Evolutionary conservation across 92 coral and sea anemone species (phyloP).

Genomic region (Pocillopora meandrina): DNA sequence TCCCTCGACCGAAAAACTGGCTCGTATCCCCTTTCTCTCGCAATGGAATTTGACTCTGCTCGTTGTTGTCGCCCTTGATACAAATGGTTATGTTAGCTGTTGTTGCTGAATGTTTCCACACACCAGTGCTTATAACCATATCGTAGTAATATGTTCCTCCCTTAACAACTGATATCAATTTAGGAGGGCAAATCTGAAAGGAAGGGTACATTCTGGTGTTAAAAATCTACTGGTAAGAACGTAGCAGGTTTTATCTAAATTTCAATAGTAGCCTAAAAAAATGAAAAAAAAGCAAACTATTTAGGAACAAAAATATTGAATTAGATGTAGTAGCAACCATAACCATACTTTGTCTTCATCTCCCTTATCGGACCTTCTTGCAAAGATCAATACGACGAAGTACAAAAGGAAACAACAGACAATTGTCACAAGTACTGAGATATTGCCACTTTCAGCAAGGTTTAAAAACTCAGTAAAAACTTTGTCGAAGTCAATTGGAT

Average conservation of each 20-base stretch:
- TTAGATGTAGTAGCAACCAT: neutral
- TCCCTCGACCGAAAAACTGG: conserved; percentile 34
- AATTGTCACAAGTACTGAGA: conserved; percentile 57
- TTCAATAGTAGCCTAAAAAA: no score
- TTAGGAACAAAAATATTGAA: neutral
- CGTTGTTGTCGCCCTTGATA: conserved; percentile 26
- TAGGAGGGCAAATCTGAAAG: conserved; percentile 45
- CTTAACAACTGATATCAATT: conserved; percentile 11
- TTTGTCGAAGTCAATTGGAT: conserved; percentile 55
- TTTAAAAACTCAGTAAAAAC: conserved; percentile 35
- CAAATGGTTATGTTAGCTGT: conserved; percentile 32
- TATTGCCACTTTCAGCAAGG: conserved; percentile 47
- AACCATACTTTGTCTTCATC: conserved; percentile 38
- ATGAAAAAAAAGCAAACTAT: no score
- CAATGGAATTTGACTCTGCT: conserved; percentile 17
- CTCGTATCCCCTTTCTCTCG: neutral
- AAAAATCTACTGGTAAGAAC: neutral
- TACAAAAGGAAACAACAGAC: conserved; percentile 33
- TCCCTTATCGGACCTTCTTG: conserved; percentile 47
- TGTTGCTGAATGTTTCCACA: conserved; percentile 38
- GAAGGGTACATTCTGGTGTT: neutral
- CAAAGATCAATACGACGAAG: conserved; percentile 40
- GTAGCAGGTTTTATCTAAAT: neutral
- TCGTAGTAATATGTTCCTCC: conserved; percentile 38
- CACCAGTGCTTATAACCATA: conserved; percentile 41